Conservation (phyloP, 2,888 invertebrate genomes). For the Polydrusus cervinus region DNA sequence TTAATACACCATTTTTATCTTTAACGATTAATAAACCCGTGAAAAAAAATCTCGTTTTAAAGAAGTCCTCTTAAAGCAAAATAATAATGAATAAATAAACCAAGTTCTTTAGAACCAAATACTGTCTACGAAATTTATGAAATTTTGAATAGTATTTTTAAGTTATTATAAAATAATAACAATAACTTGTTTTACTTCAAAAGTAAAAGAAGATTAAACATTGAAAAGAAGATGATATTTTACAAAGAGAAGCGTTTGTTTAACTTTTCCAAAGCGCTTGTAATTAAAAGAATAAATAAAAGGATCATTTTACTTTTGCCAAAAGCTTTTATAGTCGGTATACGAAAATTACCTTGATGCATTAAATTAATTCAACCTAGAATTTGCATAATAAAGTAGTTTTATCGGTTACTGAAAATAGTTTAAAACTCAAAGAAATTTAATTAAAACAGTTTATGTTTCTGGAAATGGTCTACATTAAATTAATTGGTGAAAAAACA, state of each 20-base stretch:
- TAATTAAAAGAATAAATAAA: slow-evolving; percentile 6
- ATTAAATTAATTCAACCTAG: slow-evolving; percentile 43
- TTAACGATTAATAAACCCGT: too few species aligned
- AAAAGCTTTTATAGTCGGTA: slow-evolving; percentile 8
- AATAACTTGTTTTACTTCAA: neutral
- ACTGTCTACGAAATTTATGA: too few species aligned
- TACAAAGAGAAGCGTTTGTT: slow-evolving; percentile 3
- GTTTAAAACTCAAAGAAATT: slow-evolving; percentile 45
- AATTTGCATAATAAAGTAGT: slow-evolving; percentile 47
- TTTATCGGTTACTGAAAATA: slow-evolving; percentile 40
- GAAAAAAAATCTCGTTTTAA: too few species aligned
- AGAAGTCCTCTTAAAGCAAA: too few species aligned
- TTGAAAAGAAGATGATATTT: slow-evolving; percentile 13
- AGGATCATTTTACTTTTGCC: slow-evolving; percentile 20
- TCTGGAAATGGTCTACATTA: slow-evolving; percentile 74
- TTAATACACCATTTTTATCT: too few species aligned
- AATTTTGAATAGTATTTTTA: neutral
- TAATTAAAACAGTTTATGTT: slow-evolving; percentile 40
- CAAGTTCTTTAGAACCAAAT: too few species aligned
- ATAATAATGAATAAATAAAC: too few species aligned
- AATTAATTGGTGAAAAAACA: neutral
- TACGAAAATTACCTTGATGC: slow-evolving; percentile 27
- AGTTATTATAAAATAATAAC: neutral
- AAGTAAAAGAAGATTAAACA: neutral
- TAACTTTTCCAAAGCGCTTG: neutral